Conservation (phyloP, 2,113 vertebrate genomes). For the Abramis brama region DNA sequence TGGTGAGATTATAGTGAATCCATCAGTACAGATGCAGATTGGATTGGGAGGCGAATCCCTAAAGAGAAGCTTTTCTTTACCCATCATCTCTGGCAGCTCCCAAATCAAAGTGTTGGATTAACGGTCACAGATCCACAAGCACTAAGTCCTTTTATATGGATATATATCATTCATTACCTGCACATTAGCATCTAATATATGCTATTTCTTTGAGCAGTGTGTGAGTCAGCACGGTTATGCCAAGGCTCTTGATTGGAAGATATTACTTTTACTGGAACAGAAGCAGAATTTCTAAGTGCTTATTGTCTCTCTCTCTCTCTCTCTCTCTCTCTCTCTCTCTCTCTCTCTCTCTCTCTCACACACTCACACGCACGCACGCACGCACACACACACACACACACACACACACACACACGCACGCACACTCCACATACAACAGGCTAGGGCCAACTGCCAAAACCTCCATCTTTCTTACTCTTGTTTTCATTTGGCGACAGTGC, state of each 20-base stretch:
- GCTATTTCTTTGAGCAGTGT: slow-evolving; percentile 46
- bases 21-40: slow-evolving; percentile 62
- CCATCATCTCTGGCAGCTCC: slow-evolving; percentile 50
- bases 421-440: slow-evolving; percentile 50
- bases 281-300: slow-evolving; percentile 63
- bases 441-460: slow-evolving; percentile 57
- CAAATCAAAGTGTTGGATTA: slow-evolving; percentile 50
- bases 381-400: too few relatives aligned
- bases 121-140: slow-evolving; percentile 54
- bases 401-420: slow-evolving; percentile 2
- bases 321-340: neutral
- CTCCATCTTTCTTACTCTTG: slow-evolving; percentile 54
- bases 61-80: slow-evolving; percentile 54
- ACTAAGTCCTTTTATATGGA: slow-evolving; percentile 46
- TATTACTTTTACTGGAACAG: slow-evolving; percentile 61
- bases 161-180: slow-evolving; percentile 41
- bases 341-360: too few relatives aligned
- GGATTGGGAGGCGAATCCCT: slow-evolving; percentile 64
- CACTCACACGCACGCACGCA: too few relatives aligned
- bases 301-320: slow-evolving; percentile 58
- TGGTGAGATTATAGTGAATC: slow-evolving; percentile 66
- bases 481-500: slow-evolving; percentile 61
- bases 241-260: slow-evolving; percentile 54
- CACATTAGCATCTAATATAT: slow-evolving; percentile 49
- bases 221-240: slow-evolving; percentile 36